A percentile compares a stretch with the other conserved stretches of the same genome.
Conservation (phyloP, 2,113 vertebrate species). For the Hipposideros armiger region DNA sequence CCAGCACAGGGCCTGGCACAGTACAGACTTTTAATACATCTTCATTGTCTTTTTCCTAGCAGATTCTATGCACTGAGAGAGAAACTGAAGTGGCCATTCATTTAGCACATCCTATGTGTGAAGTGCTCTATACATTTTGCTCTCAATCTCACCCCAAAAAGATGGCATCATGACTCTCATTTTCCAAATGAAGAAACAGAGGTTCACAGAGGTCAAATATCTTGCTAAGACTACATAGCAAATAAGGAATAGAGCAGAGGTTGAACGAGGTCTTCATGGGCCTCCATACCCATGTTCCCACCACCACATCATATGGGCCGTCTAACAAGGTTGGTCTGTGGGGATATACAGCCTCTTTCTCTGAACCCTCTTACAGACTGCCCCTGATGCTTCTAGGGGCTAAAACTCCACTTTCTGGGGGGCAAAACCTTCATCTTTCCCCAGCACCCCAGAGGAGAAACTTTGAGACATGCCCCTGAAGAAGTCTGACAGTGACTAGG, state of each 20-base stretch:
- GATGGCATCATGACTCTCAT: neutral
- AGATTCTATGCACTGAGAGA: neutral
- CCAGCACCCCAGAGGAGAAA: neutral
- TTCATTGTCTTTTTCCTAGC: neutral
- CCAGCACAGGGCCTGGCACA: neutral
- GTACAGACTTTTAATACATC: accelerated
- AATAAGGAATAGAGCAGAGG: neutral
- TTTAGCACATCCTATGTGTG: neutral
- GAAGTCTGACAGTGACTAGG: neutral
- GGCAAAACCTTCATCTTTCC: neutral
- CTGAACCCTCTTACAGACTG: neutral
- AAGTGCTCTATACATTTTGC: neutral
- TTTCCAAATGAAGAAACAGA: neutral
- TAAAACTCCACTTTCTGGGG: neutral
- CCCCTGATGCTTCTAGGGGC: neutral
- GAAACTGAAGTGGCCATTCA: neutral
- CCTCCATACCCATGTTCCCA: neutral
- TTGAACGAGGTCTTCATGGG: neutral
- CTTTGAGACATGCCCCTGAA: neutral
- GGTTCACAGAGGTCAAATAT: neutral
- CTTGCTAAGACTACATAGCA: neutral
- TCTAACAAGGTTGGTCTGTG: neutral
- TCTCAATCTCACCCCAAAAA: neutral
- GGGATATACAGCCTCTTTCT: neutral
- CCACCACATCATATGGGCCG: too few relatives aligned